Evolutionary conservation across 2,797 vertebrate species (phyloP).

Genomic region (Tenualosa ilisha): DNA sequence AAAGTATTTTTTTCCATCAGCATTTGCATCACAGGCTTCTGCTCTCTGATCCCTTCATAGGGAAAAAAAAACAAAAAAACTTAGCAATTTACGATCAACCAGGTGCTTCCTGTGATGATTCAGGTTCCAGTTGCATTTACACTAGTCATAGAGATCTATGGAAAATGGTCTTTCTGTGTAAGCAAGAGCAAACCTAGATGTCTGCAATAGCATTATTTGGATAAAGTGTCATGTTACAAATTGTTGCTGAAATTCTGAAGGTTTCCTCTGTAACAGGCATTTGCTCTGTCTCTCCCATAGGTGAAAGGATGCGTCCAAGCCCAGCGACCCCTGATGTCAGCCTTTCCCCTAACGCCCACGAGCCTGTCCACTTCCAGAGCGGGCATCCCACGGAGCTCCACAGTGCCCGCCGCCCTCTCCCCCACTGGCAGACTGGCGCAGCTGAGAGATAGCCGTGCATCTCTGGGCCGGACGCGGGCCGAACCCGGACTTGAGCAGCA

Average conservation of each 20-base stretch:
- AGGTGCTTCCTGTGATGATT: neutral
- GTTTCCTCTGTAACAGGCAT: neutral
- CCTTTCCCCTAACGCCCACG: slow-evolving; percentile 69
- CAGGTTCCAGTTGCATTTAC: neutral
- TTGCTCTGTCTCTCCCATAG: slow-evolving; percentile 52
- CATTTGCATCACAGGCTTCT: neutral
- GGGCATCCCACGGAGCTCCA: slow-evolving; percentile 50
- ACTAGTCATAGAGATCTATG: neutral
- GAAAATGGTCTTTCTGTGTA: too few species aligned
- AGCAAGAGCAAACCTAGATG: too few species aligned
- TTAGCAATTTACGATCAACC: neutral
- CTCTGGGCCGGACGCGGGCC: slow-evolving; percentile 47
- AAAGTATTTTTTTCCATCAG: neutral
- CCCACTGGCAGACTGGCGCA: slow-evolving; percentile 50
- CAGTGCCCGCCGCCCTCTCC: slow-evolving; percentile 38
- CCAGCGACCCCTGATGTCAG: slow-evolving; percentile 66
- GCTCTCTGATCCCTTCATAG: neutral
- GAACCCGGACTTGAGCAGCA: slow-evolving; percentile 56
- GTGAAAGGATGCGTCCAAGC: slow-evolving; percentile 67
- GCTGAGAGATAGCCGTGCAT: slow-evolving; percentile 24
- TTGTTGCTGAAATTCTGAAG: too few species aligned
- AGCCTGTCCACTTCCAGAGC: slow-evolving; percentile 29
- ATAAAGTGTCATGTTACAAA: too few species aligned
- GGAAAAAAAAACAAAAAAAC: neutral
- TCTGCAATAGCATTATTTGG: too few species aligned